Percentiles rank a stretch among this genome's conserved stretches.
Evolutionary conservation across 1,140 invertebrate genomes (phyloP).

Genomic region (Nixonia krombeini): DNA sequence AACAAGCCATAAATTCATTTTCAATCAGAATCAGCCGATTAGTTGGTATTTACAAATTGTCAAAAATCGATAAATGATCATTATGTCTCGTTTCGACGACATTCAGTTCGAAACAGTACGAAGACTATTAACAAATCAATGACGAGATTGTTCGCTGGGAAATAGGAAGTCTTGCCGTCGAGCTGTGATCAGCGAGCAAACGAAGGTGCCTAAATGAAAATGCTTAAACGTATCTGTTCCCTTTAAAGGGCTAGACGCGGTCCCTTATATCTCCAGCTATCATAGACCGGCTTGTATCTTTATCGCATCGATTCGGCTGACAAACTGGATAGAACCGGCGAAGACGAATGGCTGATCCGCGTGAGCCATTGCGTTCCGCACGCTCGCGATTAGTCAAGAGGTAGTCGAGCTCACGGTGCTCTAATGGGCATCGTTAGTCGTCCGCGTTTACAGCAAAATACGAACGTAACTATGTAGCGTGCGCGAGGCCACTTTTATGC

Average conservation of each 20-base stretch:
- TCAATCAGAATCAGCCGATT: too few species aligned
- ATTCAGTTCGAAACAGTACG: too few species aligned
- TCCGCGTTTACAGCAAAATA: slow-evolving; percentile 50
- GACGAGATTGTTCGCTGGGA: too few species aligned
- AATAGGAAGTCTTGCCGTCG: too few species aligned
- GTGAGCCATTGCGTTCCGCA: slow-evolving; percentile 64
- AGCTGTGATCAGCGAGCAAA: too few species aligned
- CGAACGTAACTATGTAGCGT: slow-evolving; percentile 30
- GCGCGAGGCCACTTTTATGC: slow-evolving; percentile 13
- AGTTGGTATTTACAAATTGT: too few species aligned
- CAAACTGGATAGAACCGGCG: slow-evolving; percentile 63
- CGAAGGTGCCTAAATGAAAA: too few species aligned
- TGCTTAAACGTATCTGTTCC: too few species aligned
- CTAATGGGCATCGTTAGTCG: slow-evolving; percentile 70
- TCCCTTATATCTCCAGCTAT: slow-evolving; percentile 24
- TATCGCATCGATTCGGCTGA: slow-evolving; percentile 69
- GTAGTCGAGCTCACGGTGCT: slow-evolving; percentile 56
- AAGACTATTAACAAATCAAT: too few species aligned
- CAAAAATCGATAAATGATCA: too few species aligned
- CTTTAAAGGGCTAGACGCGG: slow-evolving; percentile 57
- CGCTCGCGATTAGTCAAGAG: slow-evolving; percentile 67
- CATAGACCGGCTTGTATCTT: slow-evolving; percentile 66
- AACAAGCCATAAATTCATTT: too few species aligned
- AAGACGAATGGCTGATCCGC: slow-evolving; percentile 68
- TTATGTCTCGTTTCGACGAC: too few species aligned